Evolutionary conservation across 2,797 vertebrate species (phyloP), one percentile per base, ranked within the genome.

Genomic region (Caiman crocodilus): DNA sequence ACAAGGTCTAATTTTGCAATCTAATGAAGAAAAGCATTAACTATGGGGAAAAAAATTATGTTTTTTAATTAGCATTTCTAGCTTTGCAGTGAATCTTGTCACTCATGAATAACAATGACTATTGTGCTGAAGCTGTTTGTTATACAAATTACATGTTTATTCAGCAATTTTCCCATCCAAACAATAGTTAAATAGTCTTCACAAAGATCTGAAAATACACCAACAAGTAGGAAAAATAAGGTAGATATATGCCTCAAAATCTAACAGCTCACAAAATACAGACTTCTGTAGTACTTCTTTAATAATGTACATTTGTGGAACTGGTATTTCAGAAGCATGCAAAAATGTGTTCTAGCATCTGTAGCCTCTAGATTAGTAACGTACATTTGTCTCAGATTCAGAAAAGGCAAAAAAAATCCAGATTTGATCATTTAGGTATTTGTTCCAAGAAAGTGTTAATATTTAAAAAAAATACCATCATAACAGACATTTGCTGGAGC

Each of bases 121-220:
- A 84, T 74, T 84, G 74, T 65, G 60, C 76, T 93, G 61, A 32
- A 82, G 63, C 65, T 69, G 94, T 94, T 93, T 95, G 83, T 93
- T 92, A 97, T 89, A 94, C 85, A 97, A 96, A 97, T 93, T 32
- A 78, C 85, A 26, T 80, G 89, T 90, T 94, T 84, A 87, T 35
- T 59, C 56, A 93, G 82, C 58, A 88, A 94, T 92, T 94, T 95
- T 84, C 63, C 73, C 73, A 84, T 76, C 35, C 80, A 78, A 87
- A 61, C 67, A 84, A 85, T 81, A 96, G 59, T 73, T 30, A 76
- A 11, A 87, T 85, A 76, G 13, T 55, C 84, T 92, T 89, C 86
- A 84, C 18, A 92, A 81, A 69, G 63, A 58, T 82, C 77, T 1
- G 0, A 14, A 73, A 60, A 14, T 6, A 28, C 1, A 74, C n/a